A percentile compares a stretch with the other conserved stretches of the same genome.
Conservation (phyloP, 2,113 vertebrate species). For the Rattus rattus region DNA sequence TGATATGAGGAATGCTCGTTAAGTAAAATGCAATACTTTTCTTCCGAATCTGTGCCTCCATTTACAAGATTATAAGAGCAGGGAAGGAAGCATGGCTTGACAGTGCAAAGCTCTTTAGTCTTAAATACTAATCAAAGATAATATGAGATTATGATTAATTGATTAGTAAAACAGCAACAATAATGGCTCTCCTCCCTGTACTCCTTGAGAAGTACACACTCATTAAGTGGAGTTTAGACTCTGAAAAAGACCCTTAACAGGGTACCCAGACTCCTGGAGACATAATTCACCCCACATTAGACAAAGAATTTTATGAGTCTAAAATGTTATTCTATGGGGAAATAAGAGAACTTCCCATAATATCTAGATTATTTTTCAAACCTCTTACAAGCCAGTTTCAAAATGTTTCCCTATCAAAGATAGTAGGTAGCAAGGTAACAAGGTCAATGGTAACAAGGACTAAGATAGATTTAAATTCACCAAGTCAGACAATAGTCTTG, state of each 20-base stretch:
- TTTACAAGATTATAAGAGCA: neutral
- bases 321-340: neutral
- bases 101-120: neutral
- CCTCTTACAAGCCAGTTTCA: neutral
- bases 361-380: neutral
- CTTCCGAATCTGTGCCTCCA: neutral
- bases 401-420: neutral
- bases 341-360: neutral
- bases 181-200: neutral
- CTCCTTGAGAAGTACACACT: neutral
- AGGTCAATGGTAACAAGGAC: neutral
- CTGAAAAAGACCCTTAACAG: neutral
- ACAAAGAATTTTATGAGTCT: neutral
- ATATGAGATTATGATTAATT: neutral
- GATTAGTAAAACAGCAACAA: neutral
- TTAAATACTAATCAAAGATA: constrained; percentile 18
- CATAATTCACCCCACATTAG: neutral
- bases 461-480: neutral
- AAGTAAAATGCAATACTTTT: constrained; percentile 22
- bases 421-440: neutral
- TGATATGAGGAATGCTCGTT: neutral
- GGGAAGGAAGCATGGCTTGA: neutral
- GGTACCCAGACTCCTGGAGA: neutral
- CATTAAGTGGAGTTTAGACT: neutral
- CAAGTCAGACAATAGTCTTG: neutral